Base-by-base conservation (phyloP, 2,113 vertebrate genomes). In the Leptosomus discolor region DNA sequence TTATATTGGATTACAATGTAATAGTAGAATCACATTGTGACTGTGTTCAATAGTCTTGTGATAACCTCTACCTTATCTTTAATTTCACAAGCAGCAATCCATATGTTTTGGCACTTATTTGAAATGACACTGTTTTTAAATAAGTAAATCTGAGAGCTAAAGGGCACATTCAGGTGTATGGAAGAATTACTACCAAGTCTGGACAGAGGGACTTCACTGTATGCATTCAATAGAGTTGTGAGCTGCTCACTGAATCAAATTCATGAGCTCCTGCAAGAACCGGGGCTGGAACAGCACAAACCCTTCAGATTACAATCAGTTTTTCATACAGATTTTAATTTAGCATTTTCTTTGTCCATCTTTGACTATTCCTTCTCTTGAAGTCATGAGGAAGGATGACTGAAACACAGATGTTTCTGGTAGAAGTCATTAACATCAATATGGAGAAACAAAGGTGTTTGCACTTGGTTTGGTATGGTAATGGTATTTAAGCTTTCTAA, bases 221-320 rank as follows among this genome's bases (percentile, higher is more conserved):
- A 30, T 6, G 30, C 1, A 0, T 36, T 71, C 37, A 36, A 34
- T 16, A 36, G 23, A 12, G 20, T 39, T 3, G 1, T 32, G 54
- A 71, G 8, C 15, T 54, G 18, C 26, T 36, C 21, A 16, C 18
- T 76, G 81, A 39, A 53, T 54, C 9, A 83, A 64, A 36, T 36
- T 12, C 4, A 27, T 36, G 36, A 70, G 34, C 3, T 81, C 9
- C 29, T 1, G 1, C 36, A 69, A 50, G 27, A 71, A 8, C 37
- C 80, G 37, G 21, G 23, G 2, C 22, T 91, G 57, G 21, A 83
- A 53, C 18, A 39, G 2, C 12, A 48, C 20, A 36, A 80, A 34
- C 5, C 1, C 20, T 67, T 63, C 27, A 51, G 3, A 12, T 53
- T 46, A 24, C 46, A 70, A 58, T 63, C 32, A 51, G 15, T 45